Conservation (phyloP, 2,797 vertebrate species). For the Agapornis canus region DNA sequence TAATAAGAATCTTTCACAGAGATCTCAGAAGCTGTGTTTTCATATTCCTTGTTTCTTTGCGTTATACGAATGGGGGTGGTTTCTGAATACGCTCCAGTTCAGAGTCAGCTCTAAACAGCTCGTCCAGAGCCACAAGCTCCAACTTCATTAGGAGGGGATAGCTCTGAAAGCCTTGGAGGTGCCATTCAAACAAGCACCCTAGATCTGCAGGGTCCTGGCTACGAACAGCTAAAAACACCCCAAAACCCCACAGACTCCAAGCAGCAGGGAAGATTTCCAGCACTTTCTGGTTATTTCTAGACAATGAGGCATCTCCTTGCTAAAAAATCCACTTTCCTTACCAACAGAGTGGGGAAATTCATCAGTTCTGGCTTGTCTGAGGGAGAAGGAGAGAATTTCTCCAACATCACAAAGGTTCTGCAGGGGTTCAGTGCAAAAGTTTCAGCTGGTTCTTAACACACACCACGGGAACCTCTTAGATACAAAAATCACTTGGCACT, state of each 20-base stretch:
- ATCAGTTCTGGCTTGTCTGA: neutral
- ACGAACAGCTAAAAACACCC: fast-evolving
- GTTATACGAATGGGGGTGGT: neutral
- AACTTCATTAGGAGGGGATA: neutral
- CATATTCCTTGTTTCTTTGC: constrained; percentile 29
- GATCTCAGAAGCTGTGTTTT: constrained; percentile 58
- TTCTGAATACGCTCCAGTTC: neutral
- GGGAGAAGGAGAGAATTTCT: neutral
- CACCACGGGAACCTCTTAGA: neutral
- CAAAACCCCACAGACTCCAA: fast-evolving
- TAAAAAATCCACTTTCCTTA: neutral
- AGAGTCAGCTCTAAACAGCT: neutral
- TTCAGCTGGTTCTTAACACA: constrained; percentile 29
- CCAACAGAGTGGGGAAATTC: neutral
- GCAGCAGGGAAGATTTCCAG: neutral
- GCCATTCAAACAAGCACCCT: neutral
- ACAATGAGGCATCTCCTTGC: neutral
- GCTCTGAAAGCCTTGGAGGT: neutral
- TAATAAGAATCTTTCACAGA: constrained; percentile 70
- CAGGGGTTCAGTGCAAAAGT: neutral
- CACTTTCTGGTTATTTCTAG: neutral
- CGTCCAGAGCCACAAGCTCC: neutral
- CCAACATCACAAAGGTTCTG: neutral
- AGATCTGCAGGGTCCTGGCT: neutral
- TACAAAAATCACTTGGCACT: neutral